phyloP scores from a whole-genome alignment of 2,797 vertebrate species.

The Dendrocincla tyrannina region DNA sequence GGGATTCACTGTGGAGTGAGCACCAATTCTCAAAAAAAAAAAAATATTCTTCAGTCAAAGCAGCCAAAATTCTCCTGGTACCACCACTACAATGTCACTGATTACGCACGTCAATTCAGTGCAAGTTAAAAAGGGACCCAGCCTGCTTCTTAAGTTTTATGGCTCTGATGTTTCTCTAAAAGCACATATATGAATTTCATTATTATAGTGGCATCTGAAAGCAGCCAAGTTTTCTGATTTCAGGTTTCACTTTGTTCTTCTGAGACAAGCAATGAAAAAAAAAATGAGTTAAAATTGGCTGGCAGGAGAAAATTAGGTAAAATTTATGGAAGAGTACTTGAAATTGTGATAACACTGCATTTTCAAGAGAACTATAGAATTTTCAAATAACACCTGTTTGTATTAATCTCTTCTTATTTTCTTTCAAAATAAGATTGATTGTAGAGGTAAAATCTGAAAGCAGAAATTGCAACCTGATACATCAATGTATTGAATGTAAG shows the following conservation, averaged over 20 bases:
- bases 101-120: background rate
- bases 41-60: background rate
- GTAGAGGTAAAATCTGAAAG: conserved; percentile 58
- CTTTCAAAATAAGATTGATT: conserved; percentile 68
- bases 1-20: background rate
- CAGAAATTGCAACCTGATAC: conserved; percentile 40
- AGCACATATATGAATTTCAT: background rate
- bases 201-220: conserved; percentile 5
- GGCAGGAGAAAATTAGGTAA: conserved; percentile 34
- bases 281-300: background rate
- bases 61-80: background rate
- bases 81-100: background rate
- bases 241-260: conserved; percentile 2
- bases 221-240: background rate
- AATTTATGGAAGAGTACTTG: conserved; percentile 29
- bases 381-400: conserved; percentile 61
- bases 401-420: conserved; percentile 59
- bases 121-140: background rate
- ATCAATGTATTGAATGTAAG: background rate
- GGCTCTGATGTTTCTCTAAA: background rate
- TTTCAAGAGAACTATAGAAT: conserved; percentile 59
- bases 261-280: background rate
- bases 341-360: conserved; percentile 48
- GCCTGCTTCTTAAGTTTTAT: background rate
- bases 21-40: background rate